These are phyloP conservation scores for Diacarnus erythraeanus DNA, from an alignment of 37 sponge, comb jelly and placozoan genomes.

Conservation along the genomic window DNA sequence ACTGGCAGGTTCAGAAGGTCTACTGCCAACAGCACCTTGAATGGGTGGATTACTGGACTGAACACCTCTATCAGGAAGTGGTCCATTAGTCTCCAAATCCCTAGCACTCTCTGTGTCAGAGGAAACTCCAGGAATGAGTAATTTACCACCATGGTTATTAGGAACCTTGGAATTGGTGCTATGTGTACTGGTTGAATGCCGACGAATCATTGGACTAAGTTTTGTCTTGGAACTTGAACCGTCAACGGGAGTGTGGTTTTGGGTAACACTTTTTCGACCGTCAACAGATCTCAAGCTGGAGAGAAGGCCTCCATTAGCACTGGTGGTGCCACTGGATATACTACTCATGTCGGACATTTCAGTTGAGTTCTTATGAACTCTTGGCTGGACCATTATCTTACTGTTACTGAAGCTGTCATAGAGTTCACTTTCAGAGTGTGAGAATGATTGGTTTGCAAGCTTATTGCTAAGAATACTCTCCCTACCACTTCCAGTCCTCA, in stretches of 20 bases:
- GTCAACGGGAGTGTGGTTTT: background rate
- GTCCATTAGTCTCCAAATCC: too few relatives aligned
- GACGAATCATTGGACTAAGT: too few relatives aligned
- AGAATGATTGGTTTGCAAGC: background rate
- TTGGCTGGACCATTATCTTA: background rate
- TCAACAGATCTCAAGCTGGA: background rate
- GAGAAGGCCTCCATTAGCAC: background rate
- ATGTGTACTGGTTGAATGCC: too few relatives aligned
- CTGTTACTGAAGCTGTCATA: constrained; percentile 26
- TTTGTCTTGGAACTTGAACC: background rate
- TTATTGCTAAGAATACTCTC: background rate
- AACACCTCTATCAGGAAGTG: too few relatives aligned
- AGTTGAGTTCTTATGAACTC: background rate
- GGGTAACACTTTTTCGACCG: background rate
- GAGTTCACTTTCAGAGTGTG: constrained; percentile 37
- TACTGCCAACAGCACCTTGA: too few relatives aligned
- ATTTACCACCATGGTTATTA: too few relatives aligned
- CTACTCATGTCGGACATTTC: constrained; percentile 51
- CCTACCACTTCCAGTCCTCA: background rate
- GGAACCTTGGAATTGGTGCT: too few relatives aligned
- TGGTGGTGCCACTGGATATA: constrained; percentile 13
- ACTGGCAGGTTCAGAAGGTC: too few relatives aligned
- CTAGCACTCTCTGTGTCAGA: too few relatives aligned
- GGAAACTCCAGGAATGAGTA: too few relatives aligned
- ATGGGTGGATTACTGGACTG: too few relatives aligned